Evolutionary conservation across 2,113 vertebrate genomes (phyloP).

Genomic region (Misgurnus mizolepis): DNA sequence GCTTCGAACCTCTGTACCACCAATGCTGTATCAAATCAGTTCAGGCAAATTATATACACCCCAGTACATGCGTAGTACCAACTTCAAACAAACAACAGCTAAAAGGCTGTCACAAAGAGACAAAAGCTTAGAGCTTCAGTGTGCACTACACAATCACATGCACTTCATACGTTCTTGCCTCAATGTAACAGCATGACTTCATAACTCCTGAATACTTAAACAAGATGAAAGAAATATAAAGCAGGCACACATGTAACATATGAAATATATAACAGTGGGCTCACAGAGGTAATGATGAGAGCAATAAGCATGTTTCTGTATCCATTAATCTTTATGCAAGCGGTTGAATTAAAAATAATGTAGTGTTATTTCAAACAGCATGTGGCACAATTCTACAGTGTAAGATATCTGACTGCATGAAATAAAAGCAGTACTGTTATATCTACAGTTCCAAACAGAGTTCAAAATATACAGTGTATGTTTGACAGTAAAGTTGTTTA

Average conservation of each 20-base stretch:
- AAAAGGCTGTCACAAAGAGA: conserved; percentile 12
- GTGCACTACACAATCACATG: not conserved
- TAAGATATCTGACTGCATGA: conserved; percentile 16
- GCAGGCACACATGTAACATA: not conserved
- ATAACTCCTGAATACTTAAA: conserved; percentile 18
- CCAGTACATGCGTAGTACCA: not conserved
- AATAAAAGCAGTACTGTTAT: not conserved
- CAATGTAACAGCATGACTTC: conserved; percentile 11
- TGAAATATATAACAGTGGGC: not conserved
- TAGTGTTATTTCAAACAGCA: not conserved
- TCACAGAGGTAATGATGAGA: not conserved
- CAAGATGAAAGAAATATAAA: conserved; percentile 17
- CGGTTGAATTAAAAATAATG: conserved; percentile 3
- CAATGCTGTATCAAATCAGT: conserved; percentile 19
- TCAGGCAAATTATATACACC: conserved; percentile 29
- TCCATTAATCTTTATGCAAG: not conserved
- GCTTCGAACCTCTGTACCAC: conserved; percentile 20
- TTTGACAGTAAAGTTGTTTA: too few relatives aligned
- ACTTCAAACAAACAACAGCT: conserved; percentile 48
- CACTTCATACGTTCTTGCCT: conserved; percentile 3
- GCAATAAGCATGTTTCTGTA: not conserved
- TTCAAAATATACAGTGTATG: not conserved
- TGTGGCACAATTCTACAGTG: conserved; percentile 15
- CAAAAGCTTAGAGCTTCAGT: not conserved
- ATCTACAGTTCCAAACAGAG: not conserved